Conservation (phyloP, 2,797 vertebrate species). For the Nothura maculosa region DNA sequence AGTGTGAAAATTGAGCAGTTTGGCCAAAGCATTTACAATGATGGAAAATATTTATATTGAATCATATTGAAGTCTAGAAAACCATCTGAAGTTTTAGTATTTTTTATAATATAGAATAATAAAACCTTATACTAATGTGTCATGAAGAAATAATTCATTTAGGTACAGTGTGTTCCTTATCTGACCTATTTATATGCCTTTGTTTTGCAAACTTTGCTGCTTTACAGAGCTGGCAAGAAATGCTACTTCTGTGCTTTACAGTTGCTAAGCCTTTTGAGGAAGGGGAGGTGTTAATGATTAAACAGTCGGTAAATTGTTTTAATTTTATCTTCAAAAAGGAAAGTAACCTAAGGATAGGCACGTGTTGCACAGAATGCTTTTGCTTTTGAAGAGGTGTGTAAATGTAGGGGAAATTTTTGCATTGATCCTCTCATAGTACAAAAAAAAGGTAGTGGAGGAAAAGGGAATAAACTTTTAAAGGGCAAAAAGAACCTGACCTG, state of each 20-base stretch:
- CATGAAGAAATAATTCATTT: conserved; percentile 7
- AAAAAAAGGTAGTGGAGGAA: background rate
- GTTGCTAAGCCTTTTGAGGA: conserved; percentile 1
- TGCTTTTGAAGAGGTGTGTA: background rate
- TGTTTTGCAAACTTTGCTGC: background rate
- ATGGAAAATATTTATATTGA: conserved; percentile 58
- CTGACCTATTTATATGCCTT: conserved; percentile 25
- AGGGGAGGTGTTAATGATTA: background rate
- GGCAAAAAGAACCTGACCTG: background rate
- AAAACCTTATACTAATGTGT: conserved; percentile 33
- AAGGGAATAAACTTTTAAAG: background rate
- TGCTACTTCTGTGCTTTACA: background rate
- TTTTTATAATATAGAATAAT: conserved; percentile 35
- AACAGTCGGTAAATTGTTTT: background rate
- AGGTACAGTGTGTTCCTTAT: conserved; percentile 44
- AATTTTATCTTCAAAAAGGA: background rate
- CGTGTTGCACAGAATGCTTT: background rate
- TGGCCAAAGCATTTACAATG: conserved; percentile 38
- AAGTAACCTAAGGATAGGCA: background rate
- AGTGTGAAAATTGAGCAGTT: conserved; percentile 38
- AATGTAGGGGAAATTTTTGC: background rate
- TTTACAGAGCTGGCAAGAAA: conserved; percentile 19
- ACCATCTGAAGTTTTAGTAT: background rate
- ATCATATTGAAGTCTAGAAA: conserved; percentile 13
- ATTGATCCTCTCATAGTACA: background rate